Base-by-base conservation (phyloP, 2,797 vertebrate genomes). In the Varecia variegata region DNA sequence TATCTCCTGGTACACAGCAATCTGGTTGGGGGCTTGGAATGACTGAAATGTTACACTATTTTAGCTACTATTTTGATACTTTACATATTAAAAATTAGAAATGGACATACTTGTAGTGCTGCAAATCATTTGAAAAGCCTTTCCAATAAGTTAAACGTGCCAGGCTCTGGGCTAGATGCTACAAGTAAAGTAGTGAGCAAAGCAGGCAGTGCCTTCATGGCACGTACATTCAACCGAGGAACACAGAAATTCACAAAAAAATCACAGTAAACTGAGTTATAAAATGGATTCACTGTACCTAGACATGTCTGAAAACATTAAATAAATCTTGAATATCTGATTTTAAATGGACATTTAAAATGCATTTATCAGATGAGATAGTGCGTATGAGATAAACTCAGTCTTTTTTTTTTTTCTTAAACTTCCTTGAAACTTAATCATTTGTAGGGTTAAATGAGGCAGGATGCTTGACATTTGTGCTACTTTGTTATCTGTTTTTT, bases 401-500 rank as follows among this genome's bases (percentile, higher is more conserved):
- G 4, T 58, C 38, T 77, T 56, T 65, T 27, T n/a, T 74, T 45
- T 54, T 74, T 54, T 84, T 50, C 17, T 35, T 47, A 21, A 87
- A 73, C 90, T 76, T 96, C 60, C 74, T 80, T 74, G n/a, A 90
- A 93, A 93, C 50, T 0, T 40, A 58, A 89, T 84, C 79, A 32
- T 68, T 56, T 76, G 35, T 12, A 92, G 70, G 89, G 80, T 97
- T 94, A 93, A 95, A 40, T 50, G 70, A 92, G 70, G 86, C 95
- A 97, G 96, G 97, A 97, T 97, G 96, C 90, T 87, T 94, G 88
- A 93, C 88, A 73, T 95, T 83, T 95, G 67, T 58, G 65, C 56
- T 52, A 65, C 95, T 96, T 52, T 1, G 23, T 93, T 97, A 94
- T 97, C 94, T 65, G 82, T 68, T 67, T 67, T 35, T 65, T 90